Evolutionary conservation across 2,888 invertebrate species (phyloP), one percentile per base, ranked within the genome.

Genomic region (Amblyjoppa fuscipennis): DNA sequence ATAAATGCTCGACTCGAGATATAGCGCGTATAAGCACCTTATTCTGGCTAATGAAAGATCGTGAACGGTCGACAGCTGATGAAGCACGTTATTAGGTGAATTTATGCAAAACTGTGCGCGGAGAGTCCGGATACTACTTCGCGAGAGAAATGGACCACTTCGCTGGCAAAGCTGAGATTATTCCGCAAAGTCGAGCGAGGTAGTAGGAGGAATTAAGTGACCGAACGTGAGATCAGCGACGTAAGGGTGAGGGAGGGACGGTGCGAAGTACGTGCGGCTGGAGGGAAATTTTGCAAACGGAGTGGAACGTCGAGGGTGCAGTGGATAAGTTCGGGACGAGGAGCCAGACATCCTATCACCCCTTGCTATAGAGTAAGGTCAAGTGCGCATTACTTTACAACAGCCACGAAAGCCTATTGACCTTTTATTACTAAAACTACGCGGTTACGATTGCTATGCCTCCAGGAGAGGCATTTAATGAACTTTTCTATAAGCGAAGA

Each of bases 241-340:
- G 66, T 66, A 53, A 66, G 66, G 64, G 64, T 31, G 66, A 41
- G 61, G 38, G n/a, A 41, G 49, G n/a, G 13, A 49, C 45, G 69
- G 78, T 25, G 56, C 34, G 25, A 53, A 61, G 25, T 34, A 41
- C 20, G 41, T 49, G 31, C 34, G 51, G 51, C 45, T n/a, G 20
- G 28, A 76, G 49, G 45, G 49, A 61, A 81, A 81, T 59, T 76
- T 75, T 34, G 70, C 70, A 49, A 81, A 69, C 61, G 53, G 51
- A n/a, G 69, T 59, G 75, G 59, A 81, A 81, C 34, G 68, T 51
- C 81, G 70, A 75, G 81, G 81, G 81, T 69, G 45, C 41, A 45
- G 68, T 61, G 75, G 69, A 75, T 75, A 81, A 75, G 75, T 76
- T 61, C 49, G 49, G 75, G 69, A 34, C 75, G 51, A 81, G 75